Conservation (phyloP, 2,113 vertebrate genomes). For the Pseudorhombus dupliciocellatus region DNA sequence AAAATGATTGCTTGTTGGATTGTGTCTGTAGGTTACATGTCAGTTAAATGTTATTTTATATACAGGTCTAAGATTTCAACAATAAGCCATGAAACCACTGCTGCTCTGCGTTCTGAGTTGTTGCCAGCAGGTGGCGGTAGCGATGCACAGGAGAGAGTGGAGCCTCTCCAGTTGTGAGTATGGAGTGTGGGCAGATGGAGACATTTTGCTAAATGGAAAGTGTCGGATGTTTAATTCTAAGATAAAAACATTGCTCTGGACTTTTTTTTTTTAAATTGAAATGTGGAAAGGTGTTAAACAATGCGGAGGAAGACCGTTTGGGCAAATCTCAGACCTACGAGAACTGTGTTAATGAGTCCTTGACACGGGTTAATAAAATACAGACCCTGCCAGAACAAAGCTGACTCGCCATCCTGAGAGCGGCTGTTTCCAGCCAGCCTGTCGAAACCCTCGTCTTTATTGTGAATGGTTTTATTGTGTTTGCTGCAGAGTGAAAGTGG, state of each 20-base stretch:
- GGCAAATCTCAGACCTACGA: background rate
- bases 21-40: slow-evolving; percentile 6
- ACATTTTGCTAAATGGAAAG: slow-evolving; percentile 14
- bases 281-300: background rate
- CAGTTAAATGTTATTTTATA: slow-evolving; percentile 51
- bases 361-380: background rate
- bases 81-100: slow-evolving; percentile 46
- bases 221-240: background rate
- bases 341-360: background rate
- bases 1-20: slow-evolving; percentile 8
- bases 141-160: slow-evolving; percentile 42
- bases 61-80: slow-evolving; percentile 32
- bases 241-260: background rate
- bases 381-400: background rate
- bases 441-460: slow-evolving; percentile 15
- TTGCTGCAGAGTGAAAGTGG: slow-evolving; percentile 49
- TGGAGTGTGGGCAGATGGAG: background rate
- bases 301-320: background rate
- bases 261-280: background rate
- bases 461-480: slow-evolving; percentile 59
- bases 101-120: background rate
- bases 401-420: background rate
- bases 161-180: background rate
- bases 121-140: slow-evolving; percentile 77
- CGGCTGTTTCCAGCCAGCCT: slow-evolving; percentile 11